Evolutionary conservation across 2,888 invertebrate genomes (phyloP).

Genomic region (Allygus modestus): DNA sequence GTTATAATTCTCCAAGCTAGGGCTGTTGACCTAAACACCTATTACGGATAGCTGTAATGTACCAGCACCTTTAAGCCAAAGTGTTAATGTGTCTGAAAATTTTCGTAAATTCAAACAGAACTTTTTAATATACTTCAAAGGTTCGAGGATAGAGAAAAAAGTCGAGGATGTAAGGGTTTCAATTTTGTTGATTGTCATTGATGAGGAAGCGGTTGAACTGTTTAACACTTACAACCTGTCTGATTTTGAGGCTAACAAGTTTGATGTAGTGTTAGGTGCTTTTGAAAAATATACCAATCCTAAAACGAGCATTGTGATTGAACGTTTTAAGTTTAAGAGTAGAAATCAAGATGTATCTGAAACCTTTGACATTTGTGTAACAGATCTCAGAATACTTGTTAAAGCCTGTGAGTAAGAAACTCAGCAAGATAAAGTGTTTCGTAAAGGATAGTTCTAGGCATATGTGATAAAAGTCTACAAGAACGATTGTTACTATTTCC

Average conservation of each 20-base stretch:
- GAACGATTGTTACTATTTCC: not conserved
- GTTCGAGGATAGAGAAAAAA: not conserved
- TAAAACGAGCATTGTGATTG: constrained; percentile 18
- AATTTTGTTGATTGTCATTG: not conserved
- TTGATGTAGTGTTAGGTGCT: not conserved
- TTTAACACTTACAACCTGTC: not conserved
- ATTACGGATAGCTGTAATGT: not conserved
- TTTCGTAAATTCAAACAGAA: not conserved
- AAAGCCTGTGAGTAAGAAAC: constrained; percentile 1
- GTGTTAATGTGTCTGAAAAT: not conserved
- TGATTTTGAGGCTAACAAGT: not conserved
- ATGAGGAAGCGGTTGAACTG: not conserved
- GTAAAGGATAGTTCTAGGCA: not conserved
- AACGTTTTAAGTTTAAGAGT: not conserved
- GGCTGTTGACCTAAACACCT: too few species aligned
- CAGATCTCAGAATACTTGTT: not conserved
- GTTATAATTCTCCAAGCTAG: too few species aligned
- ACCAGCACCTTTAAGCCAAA: not conserved
- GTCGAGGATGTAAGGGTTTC: not conserved
- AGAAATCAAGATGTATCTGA: not conserved
- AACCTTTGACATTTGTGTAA: constrained; percentile 31
- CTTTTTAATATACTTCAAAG: not conserved
- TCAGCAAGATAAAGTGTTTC: not conserved
- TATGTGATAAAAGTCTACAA: not conserved
- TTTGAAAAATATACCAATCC: constrained; percentile 36